Conservation (phyloP, 2,797 vertebrate species). For the Tympanoctomys barrerae region DNA sequence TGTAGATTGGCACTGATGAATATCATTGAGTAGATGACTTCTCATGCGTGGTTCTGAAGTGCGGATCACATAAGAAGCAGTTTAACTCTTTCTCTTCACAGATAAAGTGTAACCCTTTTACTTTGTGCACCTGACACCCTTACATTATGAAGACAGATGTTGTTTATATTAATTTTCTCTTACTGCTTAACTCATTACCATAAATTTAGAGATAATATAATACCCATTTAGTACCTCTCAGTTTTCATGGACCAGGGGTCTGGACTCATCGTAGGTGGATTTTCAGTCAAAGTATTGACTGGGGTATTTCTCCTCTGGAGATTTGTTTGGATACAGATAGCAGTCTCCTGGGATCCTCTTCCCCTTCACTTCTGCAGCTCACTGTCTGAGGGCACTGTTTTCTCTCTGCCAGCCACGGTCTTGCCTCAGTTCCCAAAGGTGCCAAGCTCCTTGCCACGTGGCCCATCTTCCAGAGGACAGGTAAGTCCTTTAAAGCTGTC, state of each 20-base stretch:
- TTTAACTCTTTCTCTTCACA: constrained; percentile 28
- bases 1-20: constrained; percentile 32
- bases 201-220: neutral
- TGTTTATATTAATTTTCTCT: neutral
- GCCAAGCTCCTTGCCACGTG: neutral
- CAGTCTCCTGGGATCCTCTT: neutral
- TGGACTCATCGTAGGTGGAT: neutral
- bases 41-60: neutral
- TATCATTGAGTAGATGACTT: constrained; percentile 31
- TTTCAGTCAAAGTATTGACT: neutral
- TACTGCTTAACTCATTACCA: neutral
- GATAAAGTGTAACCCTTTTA: neutral
- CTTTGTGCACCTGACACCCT: neutral
- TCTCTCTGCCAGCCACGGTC: neutral
- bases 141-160: neutral
- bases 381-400: neutral
- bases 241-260: neutral
- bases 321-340: neutral
- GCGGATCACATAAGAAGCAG: neutral
- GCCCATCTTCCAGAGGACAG: too few species aligned
- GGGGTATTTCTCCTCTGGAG: neutral
- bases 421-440: neutral
- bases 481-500: neutral
- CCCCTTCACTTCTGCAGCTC: neutral
- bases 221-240: neutral